Base-by-base conservation (phyloP, 2,888 invertebrate species). In the Oasisia sp. region DNA sequence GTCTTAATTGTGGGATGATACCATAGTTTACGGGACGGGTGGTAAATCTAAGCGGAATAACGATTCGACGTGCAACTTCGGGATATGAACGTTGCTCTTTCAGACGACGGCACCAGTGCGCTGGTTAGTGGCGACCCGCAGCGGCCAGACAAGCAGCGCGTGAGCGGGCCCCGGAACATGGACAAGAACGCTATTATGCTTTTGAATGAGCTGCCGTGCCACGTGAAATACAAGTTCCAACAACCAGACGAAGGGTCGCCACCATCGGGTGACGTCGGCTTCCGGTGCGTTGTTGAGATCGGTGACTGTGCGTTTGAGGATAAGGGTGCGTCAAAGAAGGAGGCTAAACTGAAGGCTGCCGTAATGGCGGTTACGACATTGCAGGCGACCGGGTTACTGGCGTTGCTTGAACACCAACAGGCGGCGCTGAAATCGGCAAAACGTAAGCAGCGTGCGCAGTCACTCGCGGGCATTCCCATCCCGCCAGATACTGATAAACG, bases 121-220 rank as follows among this genome's bases (percentile, higher is more conserved):
- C 74, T 74, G 74, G 74, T 74, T 74, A 74, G 74, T 74, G 74
- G n/a, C 74, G 74, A 74, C 74, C 14, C 74, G 27, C 74, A 27
- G 74, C 74, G 74, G 1, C 74, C 74, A 74, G 74, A n/a, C 74
- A 74, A 27, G 27, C n/a, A 74, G 27, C 74, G 27, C 74, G 74
- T 74, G 74, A n/a, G 74, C 74, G 74, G 74, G 74, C 74, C 74
- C 74, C 27, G 74, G 27, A 74, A 74, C 74, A 74, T 74, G 74
- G 74, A 74, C 27, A 74, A 74, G 74, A 74, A 74, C 74, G 74
- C 74, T 27, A 74, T 74, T 74, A 74, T 74, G 74, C 74, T 0
- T 74, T 74, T 74, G 74, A 74, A 74, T 74, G 74, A 74, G 27
- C 74, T 74, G 74, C 74, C 74, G 74, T 74, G 74, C 74, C 7